A percentile compares a stretch with the other conserved stretches of the same genome.
phyloP scores from a whole-genome alignment of 2,888 invertebrate species.

The Cerceris rybyensis region DNA sequence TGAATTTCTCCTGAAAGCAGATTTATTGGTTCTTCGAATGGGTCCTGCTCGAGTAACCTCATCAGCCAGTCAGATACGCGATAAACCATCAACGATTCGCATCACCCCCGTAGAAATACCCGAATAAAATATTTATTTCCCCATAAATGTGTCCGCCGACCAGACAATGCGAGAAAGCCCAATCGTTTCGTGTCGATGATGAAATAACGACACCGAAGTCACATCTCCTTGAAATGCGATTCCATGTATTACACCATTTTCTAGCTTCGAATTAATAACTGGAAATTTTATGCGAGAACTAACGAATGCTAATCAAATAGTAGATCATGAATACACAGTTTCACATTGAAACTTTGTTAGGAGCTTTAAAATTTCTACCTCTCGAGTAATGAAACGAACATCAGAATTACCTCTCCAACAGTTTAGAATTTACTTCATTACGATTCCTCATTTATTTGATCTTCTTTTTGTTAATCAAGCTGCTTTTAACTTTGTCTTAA shows the following conservation, averaged over 20 bases:
- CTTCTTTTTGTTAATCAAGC: too few relatives aligned
- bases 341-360: constrained; percentile 31
- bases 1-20: constrained; percentile 39
- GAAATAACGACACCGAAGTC: constrained; percentile 21
- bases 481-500: too few relatives aligned
- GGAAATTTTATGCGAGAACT: constrained; percentile 6
- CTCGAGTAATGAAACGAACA: not conserved
- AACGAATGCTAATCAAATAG: constrained; percentile 20
- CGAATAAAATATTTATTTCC: constrained; percentile 71
- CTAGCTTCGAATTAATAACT: constrained; percentile 25
- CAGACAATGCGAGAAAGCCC: constrained; percentile 1
- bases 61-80: constrained; percentile 35
- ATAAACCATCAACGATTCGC: constrained; percentile 44
- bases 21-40: constrained; percentile 45
- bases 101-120: constrained; percentile 38
- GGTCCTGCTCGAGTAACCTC: constrained; percentile 24
- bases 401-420: too few relatives aligned
- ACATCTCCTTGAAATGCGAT: constrained; percentile 9
- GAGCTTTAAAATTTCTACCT: constrained; percentile 13
- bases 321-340: constrained; percentile 36
- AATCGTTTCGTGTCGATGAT: constrained; percentile 12
- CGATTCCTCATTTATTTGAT: too few relatives aligned
- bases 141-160: constrained; percentile 53
- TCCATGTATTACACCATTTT: constrained; percentile 21
- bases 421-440: too few relatives aligned